A percentile compares a stretch with the other conserved stretches of the same genome.
These are phyloP conservation scores for Troides helena DNA, from an alignment of 2,888 invertebrate species.

Conservation along the genomic window DNA sequence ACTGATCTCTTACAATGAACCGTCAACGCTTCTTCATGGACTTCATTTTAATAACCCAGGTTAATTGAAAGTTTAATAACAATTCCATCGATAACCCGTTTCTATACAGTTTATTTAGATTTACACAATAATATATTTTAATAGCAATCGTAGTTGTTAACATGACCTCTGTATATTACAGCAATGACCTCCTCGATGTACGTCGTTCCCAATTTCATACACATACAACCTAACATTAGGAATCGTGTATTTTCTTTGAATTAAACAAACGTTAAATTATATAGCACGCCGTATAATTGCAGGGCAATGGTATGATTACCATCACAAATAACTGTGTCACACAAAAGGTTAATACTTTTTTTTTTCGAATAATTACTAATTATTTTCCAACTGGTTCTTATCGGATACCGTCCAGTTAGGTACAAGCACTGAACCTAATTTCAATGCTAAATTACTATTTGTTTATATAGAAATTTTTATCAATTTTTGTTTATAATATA, in stretches of 20 bases:
- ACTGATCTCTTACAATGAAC: too few relatives aligned
- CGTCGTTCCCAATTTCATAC: not conserved
- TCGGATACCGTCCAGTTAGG: not conserved
- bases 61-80: too few relatives aligned
- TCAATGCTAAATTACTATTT: not conserved
- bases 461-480: too few relatives aligned
- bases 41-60: too few relatives aligned
- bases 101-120: too few relatives aligned
- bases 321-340: conserved; percentile 4
- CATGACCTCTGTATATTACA: not conserved
- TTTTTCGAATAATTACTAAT: not conserved
- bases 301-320: not conserved
- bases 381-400: conserved; percentile 1
- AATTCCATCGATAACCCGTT: too few relatives aligned
- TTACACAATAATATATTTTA: not conserved
- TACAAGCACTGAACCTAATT: not conserved
- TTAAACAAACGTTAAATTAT: conserved; percentile 4
- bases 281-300: conserved; percentile 1
- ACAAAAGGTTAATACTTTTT: not conserved
- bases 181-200: not conserved
- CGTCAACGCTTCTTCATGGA: too few relatives aligned
- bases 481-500: too few relatives aligned
- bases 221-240: not conserved
- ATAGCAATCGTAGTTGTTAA: not conserved
- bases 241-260: conserved; percentile 1